phyloP scores from a whole-genome alignment of 2,113 vertebrate genomes.

The Crotalus horridus region DNA sequence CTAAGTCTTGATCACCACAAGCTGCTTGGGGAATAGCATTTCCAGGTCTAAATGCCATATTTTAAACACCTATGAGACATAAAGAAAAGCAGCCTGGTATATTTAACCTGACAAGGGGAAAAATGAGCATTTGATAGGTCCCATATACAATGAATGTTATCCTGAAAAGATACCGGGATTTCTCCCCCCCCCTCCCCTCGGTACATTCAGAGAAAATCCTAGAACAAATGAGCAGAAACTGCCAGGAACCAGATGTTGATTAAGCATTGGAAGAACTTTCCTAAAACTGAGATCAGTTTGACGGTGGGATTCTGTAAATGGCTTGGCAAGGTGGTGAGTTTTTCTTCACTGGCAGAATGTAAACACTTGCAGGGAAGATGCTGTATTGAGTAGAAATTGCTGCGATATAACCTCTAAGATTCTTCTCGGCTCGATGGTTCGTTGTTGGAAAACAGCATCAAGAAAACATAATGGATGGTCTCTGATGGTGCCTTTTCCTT shows the following conservation, averaged over 20 bases:
- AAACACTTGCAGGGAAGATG: neutral
- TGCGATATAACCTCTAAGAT: neutral
- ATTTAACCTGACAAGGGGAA: neutral
- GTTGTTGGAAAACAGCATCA: neutral
- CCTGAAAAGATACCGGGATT: neutral
- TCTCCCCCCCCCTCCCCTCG: neutral
- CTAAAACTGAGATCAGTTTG: neutral
- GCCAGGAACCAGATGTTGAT: neutral
- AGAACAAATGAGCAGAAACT: neutral
- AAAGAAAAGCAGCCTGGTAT: neutral
- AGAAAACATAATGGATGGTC: neutral
- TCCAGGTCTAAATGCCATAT: neutral
- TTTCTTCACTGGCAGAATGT: neutral
- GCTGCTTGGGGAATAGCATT: neutral
- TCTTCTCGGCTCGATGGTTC: neutral
- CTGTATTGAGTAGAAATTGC: neutral
- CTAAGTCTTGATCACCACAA: neutral
- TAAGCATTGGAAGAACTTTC: neutral
- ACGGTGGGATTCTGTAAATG: neutral
- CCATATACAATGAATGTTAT: neutral
- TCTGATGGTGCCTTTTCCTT: neutral
- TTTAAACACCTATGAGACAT: neutral
- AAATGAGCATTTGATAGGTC: neutral
- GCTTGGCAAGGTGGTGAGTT: neutral
- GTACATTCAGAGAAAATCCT: neutral